Conservation (phyloP, 1,140 invertebrate species). For the Arctopsyche grandis region DNA sequence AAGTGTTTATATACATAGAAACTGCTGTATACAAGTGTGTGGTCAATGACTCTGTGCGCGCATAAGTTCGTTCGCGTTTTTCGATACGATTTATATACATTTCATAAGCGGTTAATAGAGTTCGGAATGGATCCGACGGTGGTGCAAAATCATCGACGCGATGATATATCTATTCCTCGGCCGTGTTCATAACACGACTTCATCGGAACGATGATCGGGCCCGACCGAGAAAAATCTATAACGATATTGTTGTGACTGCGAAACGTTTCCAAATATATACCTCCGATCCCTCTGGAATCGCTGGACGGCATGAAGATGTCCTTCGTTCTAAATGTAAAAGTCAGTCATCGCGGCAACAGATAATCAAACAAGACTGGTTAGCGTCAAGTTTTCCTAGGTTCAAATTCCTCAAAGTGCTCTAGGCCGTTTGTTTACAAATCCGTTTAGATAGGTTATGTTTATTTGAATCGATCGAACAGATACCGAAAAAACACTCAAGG, state of each 20-base stretch:
- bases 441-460: conserved; percentile 48
- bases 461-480: conserved; percentile 39
- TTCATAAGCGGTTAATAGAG: conserved; percentile 11
- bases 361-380: conserved; percentile 41
- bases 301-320: neutral
- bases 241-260: neutral
- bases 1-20: conserved; percentile 7
- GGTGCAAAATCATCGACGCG: conserved; percentile 2
- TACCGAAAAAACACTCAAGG: conserved; percentile 4
- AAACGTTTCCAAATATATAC: neutral
- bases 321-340: conserved; percentile 17
- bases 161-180: conserved; percentile 20
- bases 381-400: conserved; percentile 40
- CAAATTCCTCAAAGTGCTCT: conserved; percentile 48
- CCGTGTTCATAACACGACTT: conserved; percentile 1
- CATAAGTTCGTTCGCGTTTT: conserved; percentile 4
- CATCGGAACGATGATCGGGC: neutral
- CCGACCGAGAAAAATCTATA: neutral
- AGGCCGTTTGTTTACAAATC: conserved; percentile 47
- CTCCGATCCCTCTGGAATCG: too few relatives aligned
- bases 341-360: conserved; percentile 6
- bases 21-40: neutral
- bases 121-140: conserved; percentile 2
- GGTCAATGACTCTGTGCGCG: conserved; percentile 7
- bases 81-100: conserved; percentile 1